phyloP scores from a whole-genome alignment of 2,797 vertebrate genomes.

The Pyrocephalus nanus region DNA sequence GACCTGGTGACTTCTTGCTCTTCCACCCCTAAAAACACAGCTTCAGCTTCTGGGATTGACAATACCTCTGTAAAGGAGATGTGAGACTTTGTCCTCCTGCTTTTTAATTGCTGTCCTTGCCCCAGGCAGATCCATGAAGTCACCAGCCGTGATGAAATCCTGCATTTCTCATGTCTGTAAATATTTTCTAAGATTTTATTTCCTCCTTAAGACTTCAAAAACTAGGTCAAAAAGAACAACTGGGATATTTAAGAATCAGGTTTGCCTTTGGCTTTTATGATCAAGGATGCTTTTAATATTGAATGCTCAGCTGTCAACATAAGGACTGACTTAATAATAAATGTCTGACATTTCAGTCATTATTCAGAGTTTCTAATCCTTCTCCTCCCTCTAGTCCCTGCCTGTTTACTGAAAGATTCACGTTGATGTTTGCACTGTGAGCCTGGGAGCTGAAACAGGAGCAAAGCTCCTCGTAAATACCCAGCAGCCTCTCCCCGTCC shows the following conservation, averaged over 20 bases:
- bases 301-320: constrained; percentile 33
- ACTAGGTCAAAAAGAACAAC: constrained; percentile 43
- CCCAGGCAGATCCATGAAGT: not conserved
- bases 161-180: not conserved
- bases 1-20: not conserved
- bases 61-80: not conserved
- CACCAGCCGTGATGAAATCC: not conserved
- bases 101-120: not conserved
- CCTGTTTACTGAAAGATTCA: not conserved
- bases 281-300: constrained; percentile 40
- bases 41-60: not conserved
- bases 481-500: not conserved
- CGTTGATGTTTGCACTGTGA: not conserved
- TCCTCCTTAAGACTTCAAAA: constrained; percentile 23
- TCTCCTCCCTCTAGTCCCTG: not conserved
- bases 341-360: constrained; percentile 49
- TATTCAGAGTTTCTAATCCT: not conserved
- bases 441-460: not conserved
- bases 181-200: constrained; percentile 4
- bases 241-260: constrained; percentile 16
- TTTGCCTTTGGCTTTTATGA: constrained; percentile 51
- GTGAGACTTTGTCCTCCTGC: not conserved
- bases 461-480: not conserved
- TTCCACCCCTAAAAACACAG: fast-evolving
- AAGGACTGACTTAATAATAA: constrained; percentile 4